These are phyloP conservation scores for Agrilus biguttatus DNA, from an alignment of 2,888 invertebrate genomes.

Conservation along the genomic window DNA sequence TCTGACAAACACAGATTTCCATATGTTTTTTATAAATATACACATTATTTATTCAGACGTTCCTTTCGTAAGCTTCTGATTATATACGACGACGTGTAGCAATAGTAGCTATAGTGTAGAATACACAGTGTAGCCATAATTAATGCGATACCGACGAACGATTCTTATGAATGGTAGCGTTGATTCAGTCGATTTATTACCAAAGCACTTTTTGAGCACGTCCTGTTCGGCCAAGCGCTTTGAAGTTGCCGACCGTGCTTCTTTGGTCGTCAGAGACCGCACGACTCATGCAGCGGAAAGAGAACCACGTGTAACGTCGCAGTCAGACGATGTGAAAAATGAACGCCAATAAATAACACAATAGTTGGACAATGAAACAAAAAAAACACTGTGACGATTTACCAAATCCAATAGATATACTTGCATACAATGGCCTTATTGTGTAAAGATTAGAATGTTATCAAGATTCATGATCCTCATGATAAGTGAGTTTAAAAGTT, in stretches of 20 bases:
- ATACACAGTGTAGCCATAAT: slow-evolving; percentile 24
- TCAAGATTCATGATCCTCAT: too few species aligned
- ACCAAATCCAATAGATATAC: too few species aligned
- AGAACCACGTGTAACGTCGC: not conserved
- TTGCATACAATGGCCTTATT: too few species aligned
- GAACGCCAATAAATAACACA: not conserved
- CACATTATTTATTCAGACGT: too few species aligned
- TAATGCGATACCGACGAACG: slow-evolving; percentile 32
- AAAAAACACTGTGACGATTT: too few species aligned
- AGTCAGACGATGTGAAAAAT: not conserved
- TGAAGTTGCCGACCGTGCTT: slow-evolving; percentile 18
- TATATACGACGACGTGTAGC: not conserved
- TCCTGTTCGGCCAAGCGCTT: slow-evolving; percentile 17
- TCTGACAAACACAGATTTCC: too few species aligned
- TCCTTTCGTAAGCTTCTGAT: not conserved
- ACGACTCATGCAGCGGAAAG: slow-evolving; percentile 8
- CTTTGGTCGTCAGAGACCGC: slow-evolving; percentile 19
- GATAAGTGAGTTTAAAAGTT: too few species aligned
- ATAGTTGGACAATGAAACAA: slow-evolving; percentile 1
- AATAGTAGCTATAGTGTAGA: too few species aligned
- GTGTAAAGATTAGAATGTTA: too few species aligned
- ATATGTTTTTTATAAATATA: too few species aligned
- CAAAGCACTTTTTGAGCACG: slow-evolving; percentile 27
- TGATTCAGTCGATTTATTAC: slow-evolving; percentile 33
- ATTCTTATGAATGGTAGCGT: slow-evolving; percentile 31